Base-by-base conservation (phyloP, 30 jellyfish, hydroid and myxozoan genomes). In the Turritopsis dohrnii region DNA sequence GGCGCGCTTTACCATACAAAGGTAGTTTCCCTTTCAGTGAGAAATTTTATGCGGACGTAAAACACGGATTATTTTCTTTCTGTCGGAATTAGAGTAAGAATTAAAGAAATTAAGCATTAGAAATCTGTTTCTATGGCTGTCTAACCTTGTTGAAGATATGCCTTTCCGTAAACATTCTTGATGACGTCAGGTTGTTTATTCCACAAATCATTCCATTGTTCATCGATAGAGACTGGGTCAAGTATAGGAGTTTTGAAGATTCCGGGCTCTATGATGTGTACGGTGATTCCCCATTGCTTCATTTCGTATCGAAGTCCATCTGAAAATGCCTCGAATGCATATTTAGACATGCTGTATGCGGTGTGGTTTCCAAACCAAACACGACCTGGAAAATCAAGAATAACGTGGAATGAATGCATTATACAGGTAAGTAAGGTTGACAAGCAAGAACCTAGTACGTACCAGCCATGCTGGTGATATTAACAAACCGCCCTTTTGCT, bases 231-330 rank as follows among this genome's bases (percentile, higher is more conserved):
- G 28, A n/a, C 65, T 20, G 60, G 24, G 1, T 26, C 27, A 0
- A 65, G 60, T 1, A 81, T 0, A 20, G 52, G 20, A 16, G 90
- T 84, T 28, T 75, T 73, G 66, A 74, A 84, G 65, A 52, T 21
- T 7, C 89, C 89, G 20, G 90, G 90, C 66, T 84, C 89, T 21
- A 84, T 72, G 5, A 24, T 22, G 76, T 84, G 90, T 18, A 84
- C 89, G 9, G 90, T 16, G 21, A 84, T 41, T 20, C 83, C 89
- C 88, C 88, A 84, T 41, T 23, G 28, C 20, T 73, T 52, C 52
- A 84, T 21, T 71, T 84, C 90, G 27, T 21, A n/a, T 24, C 90
- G 82, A 18, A 53, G 28, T 26, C 89, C 18, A 75, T 84, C 90
- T 26, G 88, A 22, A 29, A 72, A 84, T 9, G 88, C 85, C 21